Evolutionary conservation across 2,113 vertebrate genomes (phyloP), one percentile per base, ranked within the genome.

Genomic region (Collichthys lucidus): DNA sequence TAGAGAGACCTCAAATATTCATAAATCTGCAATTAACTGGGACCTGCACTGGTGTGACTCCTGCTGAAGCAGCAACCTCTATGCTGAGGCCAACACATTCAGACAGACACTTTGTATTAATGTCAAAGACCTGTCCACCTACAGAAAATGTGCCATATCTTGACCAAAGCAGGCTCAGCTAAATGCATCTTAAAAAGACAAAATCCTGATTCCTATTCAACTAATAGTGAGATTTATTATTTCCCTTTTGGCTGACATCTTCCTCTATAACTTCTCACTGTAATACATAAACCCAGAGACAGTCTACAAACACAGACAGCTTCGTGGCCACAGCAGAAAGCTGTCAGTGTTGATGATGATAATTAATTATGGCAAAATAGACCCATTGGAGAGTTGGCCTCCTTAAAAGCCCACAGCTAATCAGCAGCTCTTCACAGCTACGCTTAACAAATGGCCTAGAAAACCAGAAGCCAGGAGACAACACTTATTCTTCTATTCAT

Each of bases 361-460:
- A 92, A 94, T 91, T 87, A 91, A 91, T 87, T 86, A 88, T 88
- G 90, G 85, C 90, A 91, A 91, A 89, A 87, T 61, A 85, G 89
- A 88, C 69, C 87, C 88, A 86, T 88, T 82, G 80, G 89, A 86
- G 88, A 90, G 78, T 11, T 92, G 92, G 78, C 91, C 92, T 92
- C 88, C 81, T 92, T 91, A 87, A 88, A 92, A 71, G 73, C 75
- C 81, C 83, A 74, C 86, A 83, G 92, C 88, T 90, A 92, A 94
- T 92, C 91, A 89, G 74, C 66, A 5, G 68, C 78, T 83, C 79
- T 81, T 89, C 87, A 76, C 80, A 86, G 79, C 82, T 44, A 50
- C 57, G 49, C 61, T 66, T 87, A 87, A 93, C 86, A 90, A 88
- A 76, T 84, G 92, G 56, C 92, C 93, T 85, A 94, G 79, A 92